Conservation (phyloP, 2,113 vertebrate genomes). For the Chiloscyllium plagiosum region DNA sequence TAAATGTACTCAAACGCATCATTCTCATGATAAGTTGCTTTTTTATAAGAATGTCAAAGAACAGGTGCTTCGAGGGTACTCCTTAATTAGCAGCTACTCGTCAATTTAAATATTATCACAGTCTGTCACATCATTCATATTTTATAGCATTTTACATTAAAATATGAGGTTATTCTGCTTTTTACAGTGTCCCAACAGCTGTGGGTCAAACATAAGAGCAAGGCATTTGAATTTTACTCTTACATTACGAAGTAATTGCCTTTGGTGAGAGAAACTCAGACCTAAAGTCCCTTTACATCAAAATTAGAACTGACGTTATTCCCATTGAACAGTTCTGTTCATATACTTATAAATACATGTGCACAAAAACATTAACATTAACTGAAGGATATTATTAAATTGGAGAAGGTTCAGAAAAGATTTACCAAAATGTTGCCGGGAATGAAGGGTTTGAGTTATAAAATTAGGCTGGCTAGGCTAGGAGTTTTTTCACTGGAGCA, state of each 20-base stretch:
- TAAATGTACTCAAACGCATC: background rate
- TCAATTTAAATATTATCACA: slow-evolving; percentile 31
- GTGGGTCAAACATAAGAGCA: background rate
- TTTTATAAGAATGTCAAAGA: background rate
- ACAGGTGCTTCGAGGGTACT: background rate
- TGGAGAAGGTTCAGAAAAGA: too few species aligned
- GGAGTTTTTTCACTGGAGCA: too few species aligned
- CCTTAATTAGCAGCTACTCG: background rate
- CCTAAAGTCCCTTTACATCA: background rate
- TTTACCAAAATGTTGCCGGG: too few species aligned
- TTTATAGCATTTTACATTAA: background rate
- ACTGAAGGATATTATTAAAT: background rate
- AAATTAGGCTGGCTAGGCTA: too few species aligned
- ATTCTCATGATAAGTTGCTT: background rate
- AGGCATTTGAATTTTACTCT: background rate
- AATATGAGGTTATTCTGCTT: background rate
- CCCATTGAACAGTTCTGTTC: background rate
- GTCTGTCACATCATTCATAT: background rate
- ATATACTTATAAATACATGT: background rate
- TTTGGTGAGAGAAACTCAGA: background rate
- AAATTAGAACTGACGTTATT: background rate
- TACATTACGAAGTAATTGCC: background rate
- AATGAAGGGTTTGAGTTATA: too few species aligned
- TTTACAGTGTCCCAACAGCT: background rate
- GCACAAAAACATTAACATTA: background rate